A percentile compares a stretch with the other conserved stretches of the same genome.
Conservation (phyloP, 2,113 vertebrate species). For the Calyptomena viridis region DNA sequence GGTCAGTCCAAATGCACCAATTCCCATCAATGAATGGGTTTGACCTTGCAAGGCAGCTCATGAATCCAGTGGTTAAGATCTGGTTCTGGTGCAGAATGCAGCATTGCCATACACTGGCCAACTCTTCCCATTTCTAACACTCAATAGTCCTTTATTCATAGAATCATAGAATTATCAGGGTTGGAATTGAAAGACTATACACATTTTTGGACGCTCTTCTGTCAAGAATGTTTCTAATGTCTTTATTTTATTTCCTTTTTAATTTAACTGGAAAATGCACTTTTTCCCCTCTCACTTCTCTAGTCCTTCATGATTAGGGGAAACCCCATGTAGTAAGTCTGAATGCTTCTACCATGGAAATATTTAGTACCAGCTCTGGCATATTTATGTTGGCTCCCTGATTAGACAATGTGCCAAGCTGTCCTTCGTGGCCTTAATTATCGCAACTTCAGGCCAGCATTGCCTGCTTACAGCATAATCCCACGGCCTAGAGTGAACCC, state of each 20-base stretch:
- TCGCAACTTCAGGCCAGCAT: conserved; percentile 30
- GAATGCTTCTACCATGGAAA: background rate
- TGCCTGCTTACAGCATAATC: conserved; percentile 62
- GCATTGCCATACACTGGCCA: background rate
- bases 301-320: background rate
- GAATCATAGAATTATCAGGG: background rate
- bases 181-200: background rate
- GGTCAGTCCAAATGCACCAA: background rate
- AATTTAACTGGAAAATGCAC: background rate
- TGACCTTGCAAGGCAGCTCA: background rate
- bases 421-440: conserved; percentile 65
- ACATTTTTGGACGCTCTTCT: background rate
- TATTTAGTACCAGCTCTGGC: conserved; percentile 45
- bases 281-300: background rate
- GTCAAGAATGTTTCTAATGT: background rate
- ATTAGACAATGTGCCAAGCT: conserved; percentile 58
- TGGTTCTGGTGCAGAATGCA: background rate
- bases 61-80: fast-evolving
- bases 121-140: background rate
- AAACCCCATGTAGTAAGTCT: background rate
- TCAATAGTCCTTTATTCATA: background rate
- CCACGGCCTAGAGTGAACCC: conserved; percentile 62
- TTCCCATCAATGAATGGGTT: fast-evolving
- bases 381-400: conserved; percentile 55
- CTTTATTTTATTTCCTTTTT: background rate